Percentiles rank a stretch among this genome's conserved stretches.
phyloP scores from a whole-genome alignment of 1,140 invertebrate genomes.

The Uloborus diversus region DNA sequence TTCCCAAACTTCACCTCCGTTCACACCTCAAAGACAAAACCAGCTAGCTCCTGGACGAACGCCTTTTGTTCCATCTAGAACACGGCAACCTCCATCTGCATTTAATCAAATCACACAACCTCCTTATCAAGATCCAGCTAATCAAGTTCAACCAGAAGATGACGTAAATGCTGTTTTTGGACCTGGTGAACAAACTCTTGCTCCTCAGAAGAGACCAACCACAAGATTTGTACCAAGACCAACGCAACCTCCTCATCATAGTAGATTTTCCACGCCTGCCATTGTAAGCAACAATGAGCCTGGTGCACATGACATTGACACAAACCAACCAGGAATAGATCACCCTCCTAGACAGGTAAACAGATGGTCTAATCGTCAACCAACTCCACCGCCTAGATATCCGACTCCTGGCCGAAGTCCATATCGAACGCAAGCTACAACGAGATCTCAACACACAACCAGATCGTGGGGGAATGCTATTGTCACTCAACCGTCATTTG shows the following conservation, averaged over 20 bases:
- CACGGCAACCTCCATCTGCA: not conserved
- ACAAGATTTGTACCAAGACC: not conserved
- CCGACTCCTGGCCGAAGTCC: slow-evolving; percentile 14
- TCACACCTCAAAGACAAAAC: not conserved
- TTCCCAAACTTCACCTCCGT: not conserved
- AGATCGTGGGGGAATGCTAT: not conserved
- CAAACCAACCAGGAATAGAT: slow-evolving; percentile 17
- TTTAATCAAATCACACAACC: not conserved
- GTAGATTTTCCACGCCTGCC: no score
- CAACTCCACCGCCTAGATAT: slow-evolving; percentile 21
- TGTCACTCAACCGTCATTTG: not conserved
- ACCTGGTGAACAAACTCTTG: not conserved
- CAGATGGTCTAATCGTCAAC: slow-evolving; percentile 34
- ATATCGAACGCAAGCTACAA: not conserved
- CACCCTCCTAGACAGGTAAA: not conserved
- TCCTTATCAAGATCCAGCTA: not conserved
- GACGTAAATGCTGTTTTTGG: slow-evolving; percentile 11
- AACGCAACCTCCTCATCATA: not conserved
- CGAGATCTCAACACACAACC: slow-evolving; percentile 12
- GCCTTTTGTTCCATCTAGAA: slow-evolving; percentile 26
- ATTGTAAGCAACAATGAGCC: no score
- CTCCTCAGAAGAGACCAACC: slow-evolving; percentile 7
- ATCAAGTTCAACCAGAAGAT: slow-evolving; percentile 26
- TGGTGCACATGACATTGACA: not conserved
- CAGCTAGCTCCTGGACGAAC: slow-evolving; percentile 1